phyloP scores from a whole-genome alignment of 1,140 invertebrate genomes.

The Macrobrachium rosenbergii region DNA sequence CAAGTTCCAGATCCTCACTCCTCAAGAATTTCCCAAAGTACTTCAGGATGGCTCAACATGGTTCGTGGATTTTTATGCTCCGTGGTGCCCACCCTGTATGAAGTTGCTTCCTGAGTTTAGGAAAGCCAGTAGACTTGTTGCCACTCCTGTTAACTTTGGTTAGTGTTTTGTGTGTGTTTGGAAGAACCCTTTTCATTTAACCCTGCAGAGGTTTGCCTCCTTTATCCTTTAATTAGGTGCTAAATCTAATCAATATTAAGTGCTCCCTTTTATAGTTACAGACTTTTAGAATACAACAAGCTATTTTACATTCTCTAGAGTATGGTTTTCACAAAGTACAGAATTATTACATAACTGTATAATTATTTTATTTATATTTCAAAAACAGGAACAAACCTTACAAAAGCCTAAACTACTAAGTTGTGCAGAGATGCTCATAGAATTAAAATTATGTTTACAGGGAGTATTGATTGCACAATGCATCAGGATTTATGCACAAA shows the following conservation, averaged over 20 bases:
- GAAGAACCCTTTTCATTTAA: not conserved
- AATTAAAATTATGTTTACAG: constrained; percentile 37
- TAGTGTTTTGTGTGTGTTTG: constrained; percentile 24
- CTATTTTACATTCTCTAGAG: too few relatives aligned
- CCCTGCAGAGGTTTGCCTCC: not conserved
- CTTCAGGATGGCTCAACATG: constrained; percentile 69
- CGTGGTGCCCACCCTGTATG: constrained; percentile 88
- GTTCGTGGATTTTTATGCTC: constrained; percentile 86
- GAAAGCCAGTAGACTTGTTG: constrained; percentile 70
- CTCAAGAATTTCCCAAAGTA: constrained; percentile 75
- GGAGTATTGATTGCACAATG: constrained; percentile 76
- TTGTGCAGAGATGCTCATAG: too few relatives aligned
- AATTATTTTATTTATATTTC: too few relatives aligned
- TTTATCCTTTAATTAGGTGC: not conserved
- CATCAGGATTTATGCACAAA: constrained; percentile 74
- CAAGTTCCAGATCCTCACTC: constrained; percentile 71
- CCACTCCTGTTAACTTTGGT: constrained; percentile 77
- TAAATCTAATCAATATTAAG: not conserved
- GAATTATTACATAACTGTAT: too few relatives aligned
- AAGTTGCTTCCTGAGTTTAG: constrained; percentile 80
- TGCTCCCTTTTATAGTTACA: too few relatives aligned
- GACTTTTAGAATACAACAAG: too few relatives aligned
- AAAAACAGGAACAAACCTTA: too few relatives aligned
- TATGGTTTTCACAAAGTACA: too few relatives aligned
- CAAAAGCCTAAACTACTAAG: too few relatives aligned